Evolutionary conservation across 1,140 invertebrate genomes (phyloP), one percentile per base, ranked within the genome.

Genomic region (Atopsyche davidsoni): DNA sequence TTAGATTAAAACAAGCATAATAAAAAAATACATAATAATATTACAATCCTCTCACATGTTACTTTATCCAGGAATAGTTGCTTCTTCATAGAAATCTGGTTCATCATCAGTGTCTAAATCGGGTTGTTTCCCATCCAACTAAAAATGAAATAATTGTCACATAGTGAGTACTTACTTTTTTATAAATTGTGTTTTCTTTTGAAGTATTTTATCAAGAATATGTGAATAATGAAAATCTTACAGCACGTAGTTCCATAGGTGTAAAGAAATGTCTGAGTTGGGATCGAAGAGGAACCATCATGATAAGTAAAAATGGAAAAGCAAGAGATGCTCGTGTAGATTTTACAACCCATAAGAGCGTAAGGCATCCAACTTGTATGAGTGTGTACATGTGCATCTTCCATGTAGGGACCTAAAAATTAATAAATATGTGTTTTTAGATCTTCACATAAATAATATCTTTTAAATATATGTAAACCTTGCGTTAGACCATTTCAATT

Each of bases 351-450:
- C 91, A 95, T 24, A 96, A 68, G 2, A 88, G 43, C 0, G 75
- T 77, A 35, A 96, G 73, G 61, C 87, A 89, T 0, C 82, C 57
- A 7, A 93, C 66, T 70, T 97, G 92, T 49, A 94, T 81, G 4
- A 83, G 55, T 0, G 92, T 97, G 68, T 85, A 97, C 7, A 92
- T 62, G 66, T 96, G 91, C 90, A 97, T 93, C 65, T 92, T 93
- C 64, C 83, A 78, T 0, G 91, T 93, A 55, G 84, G 83, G 2
- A 96, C 89, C 86, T 88, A 66, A 16, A 73, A 75, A 34, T n/a
- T n/a, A n/a, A n/a, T n/a, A n/a, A n/a, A n/a, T n/a, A n/a, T n/a
- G n/a, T n/a, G n/a, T n/a, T n/a, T n/a, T n/a, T n/a, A n/a, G n/a
- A n/a, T n/a, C n/a, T n/a, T n/a, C n/a, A n/a, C n/a, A n/a, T n/a